These are phyloP conservation scores for Cantharis nigra DNA, from an alignment of 2,888 invertebrate species.

Conservation along the genomic window DNA sequence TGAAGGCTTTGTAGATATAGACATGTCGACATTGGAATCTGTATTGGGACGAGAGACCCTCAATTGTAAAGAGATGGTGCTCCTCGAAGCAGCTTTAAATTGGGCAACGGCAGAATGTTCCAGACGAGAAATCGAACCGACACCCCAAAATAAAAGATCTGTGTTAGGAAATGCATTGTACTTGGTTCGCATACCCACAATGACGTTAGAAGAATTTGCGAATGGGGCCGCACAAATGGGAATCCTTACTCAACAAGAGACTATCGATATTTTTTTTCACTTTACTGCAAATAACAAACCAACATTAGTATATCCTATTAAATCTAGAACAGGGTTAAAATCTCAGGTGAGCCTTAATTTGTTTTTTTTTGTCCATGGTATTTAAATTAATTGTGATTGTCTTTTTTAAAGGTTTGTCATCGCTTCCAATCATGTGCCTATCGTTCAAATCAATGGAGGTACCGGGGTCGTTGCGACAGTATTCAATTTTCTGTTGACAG, in stretches of 20 bases:
- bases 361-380: not conserved
- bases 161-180: constrained; percentile 80
- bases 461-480: constrained; percentile 93
- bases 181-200: constrained; percentile 90
- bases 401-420: constrained; percentile 77
- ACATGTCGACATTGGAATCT: constrained; percentile 88
- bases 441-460: constrained; percentile 96
- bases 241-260: constrained; percentile 89
- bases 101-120: constrained; percentile 94
- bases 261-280: constrained; percentile 92
- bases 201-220: constrained; percentile 92
- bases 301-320: constrained; percentile 77
- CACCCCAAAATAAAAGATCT: constrained; percentile 77
- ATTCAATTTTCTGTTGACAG: constrained; percentile 97
- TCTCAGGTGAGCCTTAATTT: constrained; percentile 68
- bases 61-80: constrained; percentile 90
- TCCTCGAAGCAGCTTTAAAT: constrained; percentile 87
- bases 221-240: constrained; percentile 94
- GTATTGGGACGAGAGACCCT: constrained; percentile 91
- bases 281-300: constrained; percentile 92
- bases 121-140: constrained; percentile 80
- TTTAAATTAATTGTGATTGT: not conserved
- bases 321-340: constrained; percentile 83
- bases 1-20: constrained; percentile 95
- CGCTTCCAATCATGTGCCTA: constrained; percentile 96